Evolutionary conservation across 1,140 invertebrate genomes (phyloP), one percentile per base, ranked within the genome.

Genomic region (Polypedilum pembai): DNA sequence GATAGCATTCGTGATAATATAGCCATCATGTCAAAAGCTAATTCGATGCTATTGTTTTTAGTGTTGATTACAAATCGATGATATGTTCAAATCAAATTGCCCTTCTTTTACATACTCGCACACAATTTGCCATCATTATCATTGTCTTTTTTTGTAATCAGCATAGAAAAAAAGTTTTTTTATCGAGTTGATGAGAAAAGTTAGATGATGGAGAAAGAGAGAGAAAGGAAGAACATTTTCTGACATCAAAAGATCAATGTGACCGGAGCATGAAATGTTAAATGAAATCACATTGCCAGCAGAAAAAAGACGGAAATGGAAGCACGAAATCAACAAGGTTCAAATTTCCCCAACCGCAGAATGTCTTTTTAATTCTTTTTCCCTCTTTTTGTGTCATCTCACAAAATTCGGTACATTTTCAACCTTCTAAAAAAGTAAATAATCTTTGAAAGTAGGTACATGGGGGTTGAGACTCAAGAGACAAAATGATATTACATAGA

Each of bases 11-110:
- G 15, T 56, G 45, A 56, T 33, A 33, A 33, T 56, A 56, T n/a
- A n/a, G 45, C n/a, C 45, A n/a, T 56, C 45, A 56, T 56, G 45
- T 56, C 45, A 56, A 56, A n/a, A 56, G 45, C 12, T 56, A 56
- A 56, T 56, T 15, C 5, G 24, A 56, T 56, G 45, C n/a, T 0
- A n/a, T n/a, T 56, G 45, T 56, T 56, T 12, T 56, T 56, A 56
- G 4, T 56, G 45, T 56, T n/a, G 45, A 56, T 56, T 15, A n/a
- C 45, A 56, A 56, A 56, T 56, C n/a, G 45, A 56, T 56, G 45
- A 56, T 56, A 56, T 56, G 45, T 56, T 56, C 45, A 56, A 56
- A 56, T 56, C 45, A 56, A 56, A 56, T 56, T 56, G 4, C 3
- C 45, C n/a, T 56, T 15, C 12, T n/a, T n/a, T 12, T 15, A n/a